A percentile compares a stretch with the other conserved stretches of the same genome.
These are phyloP conservation scores for Dasysyrphus tricinctus DNA, from an alignment of 2,888 invertebrate species.

Conservation along the genomic window DNA sequence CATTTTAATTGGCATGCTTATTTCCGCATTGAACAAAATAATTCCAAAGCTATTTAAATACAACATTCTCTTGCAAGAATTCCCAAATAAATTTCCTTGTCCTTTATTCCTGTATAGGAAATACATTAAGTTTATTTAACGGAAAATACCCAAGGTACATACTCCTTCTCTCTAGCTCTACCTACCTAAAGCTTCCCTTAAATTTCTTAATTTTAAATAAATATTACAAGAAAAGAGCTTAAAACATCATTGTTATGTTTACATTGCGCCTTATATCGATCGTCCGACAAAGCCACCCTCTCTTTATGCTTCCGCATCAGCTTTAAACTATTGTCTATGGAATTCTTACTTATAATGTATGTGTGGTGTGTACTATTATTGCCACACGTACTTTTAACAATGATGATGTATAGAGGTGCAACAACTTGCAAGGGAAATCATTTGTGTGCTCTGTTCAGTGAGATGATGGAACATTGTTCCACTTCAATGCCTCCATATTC, in stretches of 20 bases:
- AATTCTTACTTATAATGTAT: background rate
- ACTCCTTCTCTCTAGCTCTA: background rate
- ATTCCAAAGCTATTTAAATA: background rate
- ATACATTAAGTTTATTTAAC: background rate
- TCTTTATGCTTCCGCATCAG: background rate
- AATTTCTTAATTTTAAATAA: background rate
- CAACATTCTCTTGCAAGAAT: background rate
- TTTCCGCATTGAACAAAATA: background rate
- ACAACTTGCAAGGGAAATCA: slow-evolving; percentile 16
- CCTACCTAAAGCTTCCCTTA: background rate
- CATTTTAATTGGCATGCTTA: background rate
- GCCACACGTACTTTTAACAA: slow-evolving; percentile 14
- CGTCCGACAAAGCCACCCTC: background rate
- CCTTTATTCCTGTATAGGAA: background rate
- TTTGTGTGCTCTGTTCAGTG: slow-evolving; percentile 16
- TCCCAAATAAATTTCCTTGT: background rate
- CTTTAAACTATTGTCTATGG: background rate
- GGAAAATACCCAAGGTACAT: background rate
- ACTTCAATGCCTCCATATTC: background rate
- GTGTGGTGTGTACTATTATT: background rate
- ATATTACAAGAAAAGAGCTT: background rate
- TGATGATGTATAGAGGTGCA: background rate
- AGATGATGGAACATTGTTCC: slow-evolving; percentile 5
- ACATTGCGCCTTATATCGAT: background rate
- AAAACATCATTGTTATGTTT: background rate